These are phyloP conservation scores for Lasioglossum albipes DNA, from an alignment of 1,140 invertebrate genomes.

Conservation along the genomic window DNA sequence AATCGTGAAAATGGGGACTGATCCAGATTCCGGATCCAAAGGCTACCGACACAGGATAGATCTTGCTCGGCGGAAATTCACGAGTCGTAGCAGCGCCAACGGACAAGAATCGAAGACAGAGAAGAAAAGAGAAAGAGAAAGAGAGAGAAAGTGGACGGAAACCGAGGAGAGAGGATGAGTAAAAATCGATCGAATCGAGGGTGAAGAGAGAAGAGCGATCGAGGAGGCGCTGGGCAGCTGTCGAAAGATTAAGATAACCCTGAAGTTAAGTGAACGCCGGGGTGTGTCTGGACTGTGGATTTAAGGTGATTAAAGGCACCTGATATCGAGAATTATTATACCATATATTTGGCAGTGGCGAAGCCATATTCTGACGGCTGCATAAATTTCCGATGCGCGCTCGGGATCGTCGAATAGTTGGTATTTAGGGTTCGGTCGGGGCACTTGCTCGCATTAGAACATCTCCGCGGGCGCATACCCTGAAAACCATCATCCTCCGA, in stretches of 20 bases:
- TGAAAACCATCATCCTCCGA: neutral
- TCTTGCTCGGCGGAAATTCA: neutral
- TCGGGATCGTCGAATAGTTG: slow-evolving; percentile 24
- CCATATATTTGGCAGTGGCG: slow-evolving; percentile 74
- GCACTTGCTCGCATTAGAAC: slow-evolving; percentile 16
- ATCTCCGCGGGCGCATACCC: slow-evolving; percentile 6
- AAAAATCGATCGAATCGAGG: slow-evolving; percentile 48
- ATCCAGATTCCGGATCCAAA: too few relatives aligned
- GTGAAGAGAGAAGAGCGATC: slow-evolving; percentile 64
- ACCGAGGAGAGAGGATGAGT: slow-evolving; percentile 10
- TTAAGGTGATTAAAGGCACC: slow-evolving; percentile 81
- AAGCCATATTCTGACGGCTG: slow-evolving; percentile 69
- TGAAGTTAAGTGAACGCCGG: slow-evolving; percentile 76
- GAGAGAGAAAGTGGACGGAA: slow-evolving; percentile 24
- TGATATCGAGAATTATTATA: slow-evolving; percentile 80
- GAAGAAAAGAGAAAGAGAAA: neutral
- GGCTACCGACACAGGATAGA: too few relatives aligned
- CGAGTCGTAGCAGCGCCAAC: neutral
- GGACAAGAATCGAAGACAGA: neutral
- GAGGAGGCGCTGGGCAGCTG: slow-evolving; percentile 79
- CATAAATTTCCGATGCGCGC: slow-evolving; percentile 63
- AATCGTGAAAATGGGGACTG: neutral
- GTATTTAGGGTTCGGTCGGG: neutral
- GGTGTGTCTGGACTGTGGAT: slow-evolving; percentile 77
- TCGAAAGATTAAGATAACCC: slow-evolving; percentile 81